A percentile compares a stretch with the other conserved stretches of the same genome.
phyloP scores from a whole-genome alignment of 2,888 invertebrate species.

The Rhagonycha fulva region DNA sequence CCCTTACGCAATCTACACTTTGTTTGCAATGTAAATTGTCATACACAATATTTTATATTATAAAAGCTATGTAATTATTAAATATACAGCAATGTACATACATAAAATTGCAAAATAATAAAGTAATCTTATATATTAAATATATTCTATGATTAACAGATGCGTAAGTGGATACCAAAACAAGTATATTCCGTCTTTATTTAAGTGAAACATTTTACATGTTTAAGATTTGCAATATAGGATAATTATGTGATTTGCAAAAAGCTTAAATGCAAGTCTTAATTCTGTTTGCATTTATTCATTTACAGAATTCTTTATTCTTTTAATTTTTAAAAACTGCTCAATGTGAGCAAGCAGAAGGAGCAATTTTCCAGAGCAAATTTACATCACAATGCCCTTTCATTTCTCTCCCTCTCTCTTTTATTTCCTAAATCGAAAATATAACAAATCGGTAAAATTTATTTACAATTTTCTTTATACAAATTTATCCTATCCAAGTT shows the following conservation, averaged over 20 bases:
- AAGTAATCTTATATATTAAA: slow-evolving; percentile 12
- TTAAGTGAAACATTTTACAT: slow-evolving; percentile 34
- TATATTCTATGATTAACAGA: slow-evolving; percentile 22
- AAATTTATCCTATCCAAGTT: slow-evolving; percentile 4
- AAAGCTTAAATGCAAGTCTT: slow-evolving; percentile 41
- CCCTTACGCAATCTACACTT: not conserved
- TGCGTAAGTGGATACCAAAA: slow-evolving; percentile 14
- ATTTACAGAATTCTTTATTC: slow-evolving; percentile 36
- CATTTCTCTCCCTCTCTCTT: slow-evolving; percentile 2
- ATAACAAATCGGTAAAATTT: slow-evolving; percentile 14
- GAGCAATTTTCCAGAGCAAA: slow-evolving; percentile 42
- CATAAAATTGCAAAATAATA: slow-evolving; percentile 23
- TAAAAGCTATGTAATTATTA: slow-evolving; percentile 27
- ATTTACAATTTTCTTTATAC: slow-evolving; percentile 15
- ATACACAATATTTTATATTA: slow-evolving; percentile 24
- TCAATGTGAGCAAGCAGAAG: slow-evolving; percentile 47
- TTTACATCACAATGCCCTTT: slow-evolving; percentile 22
- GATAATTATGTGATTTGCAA: slow-evolving; percentile 40
- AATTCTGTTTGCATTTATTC: slow-evolving; percentile 33
- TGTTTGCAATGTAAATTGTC: slow-evolving; percentile 17
- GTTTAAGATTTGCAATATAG: slow-evolving; percentile 32
- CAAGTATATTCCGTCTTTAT: slow-evolving; percentile 8
- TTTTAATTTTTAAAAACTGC: slow-evolving; percentile 33
- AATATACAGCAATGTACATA: slow-evolving; percentile 19
- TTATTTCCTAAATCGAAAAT: slow-evolving; percentile 13